These are phyloP conservation scores for Alexandromys fortis DNA, from an alignment of 2,113 vertebrate species.

Conservation along the genomic window DNA sequence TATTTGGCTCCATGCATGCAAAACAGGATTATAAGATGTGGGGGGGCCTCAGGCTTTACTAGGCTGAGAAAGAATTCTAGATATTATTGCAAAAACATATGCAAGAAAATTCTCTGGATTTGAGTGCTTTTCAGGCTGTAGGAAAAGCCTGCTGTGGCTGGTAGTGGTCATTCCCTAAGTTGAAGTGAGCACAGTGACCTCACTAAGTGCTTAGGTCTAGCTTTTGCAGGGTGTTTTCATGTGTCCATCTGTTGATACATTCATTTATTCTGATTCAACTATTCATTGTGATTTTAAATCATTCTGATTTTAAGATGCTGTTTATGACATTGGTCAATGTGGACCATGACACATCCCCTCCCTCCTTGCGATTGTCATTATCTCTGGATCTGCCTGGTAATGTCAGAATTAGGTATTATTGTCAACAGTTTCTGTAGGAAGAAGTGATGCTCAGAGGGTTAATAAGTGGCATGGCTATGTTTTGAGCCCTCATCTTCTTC, in stretches of 20 bases:
- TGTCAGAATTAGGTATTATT: neutral
- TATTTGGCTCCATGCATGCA: neutral
- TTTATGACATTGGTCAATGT: neutral
- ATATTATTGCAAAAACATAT: neutral
- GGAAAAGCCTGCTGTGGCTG: neutral
- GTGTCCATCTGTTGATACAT: neutral
- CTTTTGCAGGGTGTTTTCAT: neutral
- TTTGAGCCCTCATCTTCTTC: neutral
- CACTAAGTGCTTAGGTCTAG: neutral
- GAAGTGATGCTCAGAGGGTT: neutral
- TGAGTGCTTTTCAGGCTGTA: neutral
- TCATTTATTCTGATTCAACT: neutral
- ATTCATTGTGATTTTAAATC: neutral
- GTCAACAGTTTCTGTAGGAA: neutral
- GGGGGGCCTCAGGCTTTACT: neutral
- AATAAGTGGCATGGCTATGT: neutral
- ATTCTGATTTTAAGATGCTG: neutral
- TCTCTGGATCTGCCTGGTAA: neutral
- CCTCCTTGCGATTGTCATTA: neutral
- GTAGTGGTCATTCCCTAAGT: too few species aligned
- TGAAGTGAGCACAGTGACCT: neutral
- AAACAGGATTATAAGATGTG: neutral
- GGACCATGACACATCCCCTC: neutral
- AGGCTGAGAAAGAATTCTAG: neutral
- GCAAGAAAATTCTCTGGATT: neutral